Evolutionary conservation across 2,797 vertebrate species (phyloP).

Genomic region (Macropus fuliginosus): DNA sequence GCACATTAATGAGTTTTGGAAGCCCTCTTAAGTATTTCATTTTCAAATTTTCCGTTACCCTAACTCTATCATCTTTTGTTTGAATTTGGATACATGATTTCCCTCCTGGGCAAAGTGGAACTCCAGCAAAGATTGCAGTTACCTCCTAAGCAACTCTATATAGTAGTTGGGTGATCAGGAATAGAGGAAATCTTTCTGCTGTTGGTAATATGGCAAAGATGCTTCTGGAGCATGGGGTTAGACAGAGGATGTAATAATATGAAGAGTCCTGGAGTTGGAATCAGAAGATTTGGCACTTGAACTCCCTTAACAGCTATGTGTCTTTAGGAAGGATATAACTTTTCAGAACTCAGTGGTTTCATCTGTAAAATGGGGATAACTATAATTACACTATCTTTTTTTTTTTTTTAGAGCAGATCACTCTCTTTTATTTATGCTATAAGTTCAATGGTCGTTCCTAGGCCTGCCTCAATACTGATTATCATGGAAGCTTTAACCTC

Average conservation of each 20-base stretch:
- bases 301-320: neutral
- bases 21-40: neutral
- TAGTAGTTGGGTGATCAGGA: neutral
- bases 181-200: neutral
- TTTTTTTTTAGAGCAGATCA: neutral
- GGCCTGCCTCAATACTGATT: neutral
- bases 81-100: neutral
- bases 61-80: neutral
- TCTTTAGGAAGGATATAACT: neutral
- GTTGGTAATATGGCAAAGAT: neutral
- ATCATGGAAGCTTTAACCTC: neutral
- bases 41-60: neutral
- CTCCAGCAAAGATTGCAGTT: neutral
- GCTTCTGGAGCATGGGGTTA: neutral
- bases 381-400: neutral
- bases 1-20: neutral
- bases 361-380: neutral
- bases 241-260: neutral
- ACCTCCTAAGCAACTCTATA: neutral
- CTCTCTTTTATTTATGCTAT: neutral
- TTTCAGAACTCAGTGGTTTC: neutral
- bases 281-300: neutral
- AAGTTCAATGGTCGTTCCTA: neutral
- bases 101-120: neutral
- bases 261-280: neutral